Evolutionary conservation across 2,888 invertebrate genomes (phyloP).

Genomic region (Brachyptera risi): DNA sequence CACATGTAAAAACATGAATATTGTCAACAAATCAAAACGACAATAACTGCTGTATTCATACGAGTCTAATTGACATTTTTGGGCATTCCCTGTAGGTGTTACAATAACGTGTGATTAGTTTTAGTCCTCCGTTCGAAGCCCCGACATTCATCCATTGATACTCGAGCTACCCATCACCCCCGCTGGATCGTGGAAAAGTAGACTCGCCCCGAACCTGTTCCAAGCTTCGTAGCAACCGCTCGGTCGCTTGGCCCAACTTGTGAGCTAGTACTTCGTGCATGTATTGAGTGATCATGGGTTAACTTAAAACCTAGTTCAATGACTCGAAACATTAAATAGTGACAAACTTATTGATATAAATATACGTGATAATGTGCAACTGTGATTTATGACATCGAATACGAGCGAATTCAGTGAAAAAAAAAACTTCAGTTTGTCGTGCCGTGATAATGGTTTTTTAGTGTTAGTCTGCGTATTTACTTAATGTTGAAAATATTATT

Average conservation of each 20-base stretch:
- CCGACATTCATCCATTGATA: slow-evolving; percentile 24
- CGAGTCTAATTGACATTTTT: background rate
- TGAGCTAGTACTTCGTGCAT: background rate
- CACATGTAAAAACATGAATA: background rate
- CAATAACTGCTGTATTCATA: background rate
- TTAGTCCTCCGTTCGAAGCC: background rate
- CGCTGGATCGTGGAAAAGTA: slow-evolving; percentile 22
- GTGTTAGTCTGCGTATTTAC: too few relatives aligned
- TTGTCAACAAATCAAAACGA: background rate
- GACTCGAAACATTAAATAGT: slow-evolving; percentile 30
- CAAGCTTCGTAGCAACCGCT: slow-evolving; percentile 22
- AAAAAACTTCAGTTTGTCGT: background rate
- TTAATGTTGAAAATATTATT: too few relatives aligned
- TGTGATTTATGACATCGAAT: background rate
- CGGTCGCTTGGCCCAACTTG: slow-evolving; percentile 6
- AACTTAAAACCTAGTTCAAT: slow-evolving; percentile 29
- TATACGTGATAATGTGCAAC: background rate
- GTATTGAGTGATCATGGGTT: slow-evolving; percentile 12
- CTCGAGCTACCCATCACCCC: slow-evolving; percentile 24
- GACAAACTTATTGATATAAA: background rate
- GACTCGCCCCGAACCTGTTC: slow-evolving; percentile 33
- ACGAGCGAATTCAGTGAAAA: background rate
- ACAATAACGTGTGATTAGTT: background rate
- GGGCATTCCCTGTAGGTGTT: background rate
- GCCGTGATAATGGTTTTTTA: too few relatives aligned